phyloP scores from a whole-genome alignment of 2,113 vertebrate genomes.

The Quiscalus mexicanus region DNA sequence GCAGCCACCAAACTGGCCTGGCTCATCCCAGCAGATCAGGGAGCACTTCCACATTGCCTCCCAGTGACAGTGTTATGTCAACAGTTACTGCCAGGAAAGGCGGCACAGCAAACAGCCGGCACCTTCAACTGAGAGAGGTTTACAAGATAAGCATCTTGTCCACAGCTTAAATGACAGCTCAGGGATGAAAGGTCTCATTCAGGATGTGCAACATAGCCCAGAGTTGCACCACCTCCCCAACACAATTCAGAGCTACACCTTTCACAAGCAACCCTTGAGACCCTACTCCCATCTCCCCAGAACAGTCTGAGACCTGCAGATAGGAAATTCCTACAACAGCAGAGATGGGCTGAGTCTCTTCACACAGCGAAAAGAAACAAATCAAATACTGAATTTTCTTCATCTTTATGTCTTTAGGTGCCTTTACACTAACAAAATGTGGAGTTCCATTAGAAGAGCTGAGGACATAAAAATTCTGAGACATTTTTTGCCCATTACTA shows the following conservation, averaged over 20 bases:
- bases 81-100: background rate
- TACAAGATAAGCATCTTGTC: background rate
- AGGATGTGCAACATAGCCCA: background rate
- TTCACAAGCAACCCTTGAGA: background rate
- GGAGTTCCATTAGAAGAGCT: background rate
- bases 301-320: background rate
- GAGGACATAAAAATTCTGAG: background rate
- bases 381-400: background rate
- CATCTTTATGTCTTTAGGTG: background rate
- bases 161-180: background rate
- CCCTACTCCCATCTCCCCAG: background rate
- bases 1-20: background rate
- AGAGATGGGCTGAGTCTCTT: background rate
- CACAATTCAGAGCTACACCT: background rate
- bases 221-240: background rate
- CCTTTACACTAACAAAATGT: background rate
- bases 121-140: background rate
- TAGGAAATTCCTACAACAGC: background rate
- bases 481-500: background rate
- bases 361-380: background rate
- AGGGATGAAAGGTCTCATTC: background rate
- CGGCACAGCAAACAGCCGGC: background rate
- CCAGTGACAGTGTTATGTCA: rapidly evolving
- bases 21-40: rapidly evolving
- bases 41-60: background rate